phyloP scores from a whole-genome alignment of 2,888 invertebrate genomes.

The Panopea generosa region DNA sequence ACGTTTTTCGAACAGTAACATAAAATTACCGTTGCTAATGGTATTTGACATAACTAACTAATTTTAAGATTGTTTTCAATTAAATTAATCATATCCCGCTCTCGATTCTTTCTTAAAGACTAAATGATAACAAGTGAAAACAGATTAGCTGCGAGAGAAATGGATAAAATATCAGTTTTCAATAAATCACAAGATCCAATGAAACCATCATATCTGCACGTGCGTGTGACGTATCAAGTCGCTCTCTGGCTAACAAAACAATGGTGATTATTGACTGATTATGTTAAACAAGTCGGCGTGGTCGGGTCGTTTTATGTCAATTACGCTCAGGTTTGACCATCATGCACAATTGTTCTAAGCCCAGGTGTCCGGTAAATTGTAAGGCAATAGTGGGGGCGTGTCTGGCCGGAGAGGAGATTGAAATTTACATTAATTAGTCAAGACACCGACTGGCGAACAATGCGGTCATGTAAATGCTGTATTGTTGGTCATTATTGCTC shows the following conservation, averaged over 20 bases:
- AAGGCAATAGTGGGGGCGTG: conserved; percentile 50
- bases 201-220: conserved; percentile 32
- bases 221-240: conserved; percentile 45
- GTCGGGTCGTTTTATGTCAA: conserved; percentile 37
- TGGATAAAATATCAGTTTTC: conserved; percentile 24
- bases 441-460: conserved; percentile 15
- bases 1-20: conserved; percentile 13
- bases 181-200: conserved; percentile 10
- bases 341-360: conserved; percentile 36
- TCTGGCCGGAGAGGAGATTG: conserved; percentile 27
- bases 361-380: conserved; percentile 49
- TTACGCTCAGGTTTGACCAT: conserved; percentile 38
- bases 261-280: conserved; percentile 17
- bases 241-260: conserved; percentile 28
- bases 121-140: too few species aligned
- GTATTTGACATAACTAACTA: background rate
- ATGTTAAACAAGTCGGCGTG: conserved; percentile 28
- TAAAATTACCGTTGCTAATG: conserved; percentile 24
- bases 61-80: conserved; percentile 1
- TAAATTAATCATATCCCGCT: too few species aligned
- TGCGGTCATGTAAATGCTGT: conserved; percentile 13
- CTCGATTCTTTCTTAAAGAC: too few species aligned
- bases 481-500: background rate
- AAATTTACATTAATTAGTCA: conserved; percentile 55
- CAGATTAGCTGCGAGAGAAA: conserved; percentile 7